phyloP scores from a whole-genome alignment of 2,888 invertebrate species.

The Apeira syringaria region DNA sequence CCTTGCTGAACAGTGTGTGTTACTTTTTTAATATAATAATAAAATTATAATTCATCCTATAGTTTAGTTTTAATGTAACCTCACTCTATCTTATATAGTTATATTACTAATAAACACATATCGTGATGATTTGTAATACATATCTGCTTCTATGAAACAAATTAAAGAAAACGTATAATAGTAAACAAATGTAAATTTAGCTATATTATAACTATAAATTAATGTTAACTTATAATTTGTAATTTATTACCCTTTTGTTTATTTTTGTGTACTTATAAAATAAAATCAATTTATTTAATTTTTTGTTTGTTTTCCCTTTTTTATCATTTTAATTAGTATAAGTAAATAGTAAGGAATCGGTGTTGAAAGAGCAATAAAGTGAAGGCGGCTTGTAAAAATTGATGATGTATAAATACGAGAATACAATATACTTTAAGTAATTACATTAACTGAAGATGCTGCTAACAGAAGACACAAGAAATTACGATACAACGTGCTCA shows the following conservation, averaged over 20 bases:
- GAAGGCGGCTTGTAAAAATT: slow-evolving; percentile 12
- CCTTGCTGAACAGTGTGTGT: no score
- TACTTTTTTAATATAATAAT: no score
- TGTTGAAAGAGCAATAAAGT: slow-evolving; percentile 19
- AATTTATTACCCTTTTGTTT: slow-evolving; percentile 44
- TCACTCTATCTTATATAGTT: slow-evolving; percentile 5
- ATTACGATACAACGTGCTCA: no score
- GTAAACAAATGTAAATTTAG: slow-evolving; percentile 37
- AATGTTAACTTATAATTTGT: slow-evolving; percentile 41
- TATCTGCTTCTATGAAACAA: slow-evolving; percentile 77
- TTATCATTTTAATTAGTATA: slow-evolving; percentile 23
- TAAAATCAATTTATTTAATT: slow-evolving; percentile 52
- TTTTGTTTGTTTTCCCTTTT: slow-evolving; percentile 47
- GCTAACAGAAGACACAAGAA: no score
- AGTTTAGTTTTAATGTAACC: no score
- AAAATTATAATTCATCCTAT: no score
- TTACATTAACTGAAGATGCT: no score
- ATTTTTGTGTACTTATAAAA: slow-evolving; percentile 52
- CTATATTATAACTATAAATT: slow-evolving; percentile 36
- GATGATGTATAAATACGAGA: slow-evolving; percentile 17
- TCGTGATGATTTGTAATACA: slow-evolving; percentile 51
- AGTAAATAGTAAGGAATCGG: slow-evolving; percentile 7
- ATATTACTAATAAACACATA: slow-evolving; percentile 45
- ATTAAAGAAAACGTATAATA: slow-evolving; percentile 39
- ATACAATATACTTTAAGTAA: slow-evolving; percentile 57